Evolutionary conservation across 2,113 vertebrate genomes (phyloP).

Genomic region (Eclectus roratus): DNA sequence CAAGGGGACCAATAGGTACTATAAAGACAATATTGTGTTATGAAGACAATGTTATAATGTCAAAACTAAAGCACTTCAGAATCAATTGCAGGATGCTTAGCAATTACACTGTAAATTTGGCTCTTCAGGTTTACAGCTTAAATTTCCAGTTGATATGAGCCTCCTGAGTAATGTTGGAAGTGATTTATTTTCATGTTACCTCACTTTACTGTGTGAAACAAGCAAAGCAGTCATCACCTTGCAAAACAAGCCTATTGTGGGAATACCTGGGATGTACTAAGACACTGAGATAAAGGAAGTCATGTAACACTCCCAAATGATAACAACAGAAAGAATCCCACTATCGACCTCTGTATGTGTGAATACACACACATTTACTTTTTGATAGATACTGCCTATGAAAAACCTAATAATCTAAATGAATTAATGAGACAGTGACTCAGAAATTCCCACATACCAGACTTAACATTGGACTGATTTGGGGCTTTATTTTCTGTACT

Average conservation of each 20-base stretch:
- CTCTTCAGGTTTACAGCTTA: background rate
- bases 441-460: background rate
- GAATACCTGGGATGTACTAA: background rate
- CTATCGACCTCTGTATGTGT: background rate
- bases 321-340: background rate
- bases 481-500: background rate
- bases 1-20: background rate
- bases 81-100: background rate
- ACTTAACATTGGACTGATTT: background rate
- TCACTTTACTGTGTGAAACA: background rate
- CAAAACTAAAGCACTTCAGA: conserved; percentile 6
- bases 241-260: background rate
- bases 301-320: background rate
- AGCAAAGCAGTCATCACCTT: background rate
- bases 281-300: background rate
- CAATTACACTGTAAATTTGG: background rate
- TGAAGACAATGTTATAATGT: background rate
- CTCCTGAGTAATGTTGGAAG: background rate
- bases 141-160: background rate
- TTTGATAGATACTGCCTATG: background rate
- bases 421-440: background rate
- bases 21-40: background rate
- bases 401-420: background rate
- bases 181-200: background rate
- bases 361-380: background rate